Percentiles rank a stretch among this genome's conserved stretches.
Conservation (phyloP, 2,888 invertebrate genomes). For the Zonitis immaculata region DNA sequence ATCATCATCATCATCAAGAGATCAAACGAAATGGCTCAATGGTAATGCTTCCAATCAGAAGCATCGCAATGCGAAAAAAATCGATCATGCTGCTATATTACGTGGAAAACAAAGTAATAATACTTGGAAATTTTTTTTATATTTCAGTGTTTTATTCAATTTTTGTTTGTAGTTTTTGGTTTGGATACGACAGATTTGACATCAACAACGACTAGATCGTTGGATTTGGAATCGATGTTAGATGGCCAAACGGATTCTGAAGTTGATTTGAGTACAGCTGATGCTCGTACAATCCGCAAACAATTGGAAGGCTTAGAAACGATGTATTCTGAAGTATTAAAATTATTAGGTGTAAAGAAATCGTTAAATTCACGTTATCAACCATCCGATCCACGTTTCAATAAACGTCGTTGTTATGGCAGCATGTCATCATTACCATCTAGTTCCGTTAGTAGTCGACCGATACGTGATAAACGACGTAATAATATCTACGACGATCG, state of each 20-base stretch:
- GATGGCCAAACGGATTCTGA: slow-evolving; percentile 66
- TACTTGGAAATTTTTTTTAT: too few species aligned
- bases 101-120: slow-evolving; percentile 59
- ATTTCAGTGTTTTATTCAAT: too few species aligned
- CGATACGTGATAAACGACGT: slow-evolving; percentile 64
- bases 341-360: slow-evolving; percentile 57
- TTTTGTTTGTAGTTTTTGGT: slow-evolving; percentile 57
- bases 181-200: slow-evolving; percentile 71
- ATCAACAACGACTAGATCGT: slow-evolving; percentile 70
- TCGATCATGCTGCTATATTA: slow-evolving; percentile 51
- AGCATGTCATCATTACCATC: slow-evolving; percentile 81
- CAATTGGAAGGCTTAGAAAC: slow-evolving; percentile 79
- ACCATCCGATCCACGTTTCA: slow-evolving; percentile 54
- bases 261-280: slow-evolving; percentile 70
- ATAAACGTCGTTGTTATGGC: slow-evolving; percentile 60
- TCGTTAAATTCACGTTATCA: slow-evolving; percentile 49
- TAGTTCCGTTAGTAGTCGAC: slow-evolving; percentile 75
- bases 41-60: slow-evolving; percentile 47
- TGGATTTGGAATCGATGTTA: slow-evolving; percentile 73
- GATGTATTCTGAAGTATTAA: slow-evolving; percentile 80
- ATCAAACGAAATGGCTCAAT: slow-evolving; percentile 39
- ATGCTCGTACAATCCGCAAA: slow-evolving; percentile 71
- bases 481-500: slow-evolving; percentile 68
- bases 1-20: slow-evolving; percentile 34
- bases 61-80: slow-evolving; percentile 50